Percentiles rank a stretch among this genome's conserved stretches.
phyloP scores from a whole-genome alignment of 2,888 invertebrate species.

The Heliconius charithonia region DNA sequence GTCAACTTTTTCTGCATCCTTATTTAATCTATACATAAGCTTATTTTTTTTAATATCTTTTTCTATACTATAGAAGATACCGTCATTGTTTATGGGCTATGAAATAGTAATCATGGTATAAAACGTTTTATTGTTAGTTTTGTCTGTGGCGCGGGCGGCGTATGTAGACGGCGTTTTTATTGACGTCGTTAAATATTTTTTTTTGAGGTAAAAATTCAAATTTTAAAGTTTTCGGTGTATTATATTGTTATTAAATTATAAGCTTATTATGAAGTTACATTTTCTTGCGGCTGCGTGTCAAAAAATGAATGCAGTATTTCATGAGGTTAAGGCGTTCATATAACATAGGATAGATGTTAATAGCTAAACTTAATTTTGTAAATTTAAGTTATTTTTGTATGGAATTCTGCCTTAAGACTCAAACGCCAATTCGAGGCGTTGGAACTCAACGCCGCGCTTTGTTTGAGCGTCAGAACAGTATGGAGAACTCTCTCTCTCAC shows the following conservation, averaged over 20 bases:
- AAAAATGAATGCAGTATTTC: not conserved
- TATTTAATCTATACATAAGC: constrained; percentile 78
- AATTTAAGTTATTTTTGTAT: too few relatives aligned
- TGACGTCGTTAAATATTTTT: constrained; percentile 34
- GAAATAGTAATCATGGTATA: constrained; percentile 54
- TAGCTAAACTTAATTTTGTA: too few relatives aligned
- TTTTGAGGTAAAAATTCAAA: not conserved
- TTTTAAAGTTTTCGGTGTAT: not conserved
- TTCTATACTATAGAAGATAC: constrained; percentile 61
- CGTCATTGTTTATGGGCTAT: constrained; percentile 54
- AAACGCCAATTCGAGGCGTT: too few relatives aligned
- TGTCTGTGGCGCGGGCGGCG: constrained; percentile 40
- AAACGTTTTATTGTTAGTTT: constrained; percentile 48
- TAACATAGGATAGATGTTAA: too few relatives aligned
- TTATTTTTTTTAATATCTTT: constrained; percentile 59
- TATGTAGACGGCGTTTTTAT: constrained; percentile 43
- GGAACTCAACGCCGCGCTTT: not conserved
- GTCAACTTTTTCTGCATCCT: constrained; percentile 80
- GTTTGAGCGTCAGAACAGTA: too few relatives aligned
- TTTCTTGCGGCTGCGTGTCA: not conserved
- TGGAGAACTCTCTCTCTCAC: not conserved
- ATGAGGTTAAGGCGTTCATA: not conserved
- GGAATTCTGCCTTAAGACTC: too few relatives aligned
- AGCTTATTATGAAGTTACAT: not conserved
- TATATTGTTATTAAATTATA: constrained; percentile 24